Base-by-base conservation (phyloP, 2,888 invertebrate species). In the Lepidocyrtinus sp. region DNA sequence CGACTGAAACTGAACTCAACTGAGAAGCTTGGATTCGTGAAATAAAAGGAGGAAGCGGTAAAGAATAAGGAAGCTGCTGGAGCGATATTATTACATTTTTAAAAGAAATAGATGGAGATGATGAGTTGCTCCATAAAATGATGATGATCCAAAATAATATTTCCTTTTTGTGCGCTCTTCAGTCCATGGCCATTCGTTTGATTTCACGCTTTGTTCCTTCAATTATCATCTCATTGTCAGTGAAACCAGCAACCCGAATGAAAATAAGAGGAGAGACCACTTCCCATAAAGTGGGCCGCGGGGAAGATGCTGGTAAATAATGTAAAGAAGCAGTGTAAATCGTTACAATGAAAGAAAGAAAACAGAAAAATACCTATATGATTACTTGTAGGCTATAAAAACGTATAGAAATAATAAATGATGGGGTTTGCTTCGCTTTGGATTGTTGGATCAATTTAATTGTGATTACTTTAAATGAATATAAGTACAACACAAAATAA, bases 121-220 rank as follows among this genome's bases (percentile, higher is more conserved):
- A 70, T 5, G 65, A 63, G 17, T 63, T 46, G 21, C 62, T 36
- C 36, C 59, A 50, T 72, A 25, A 24, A 26, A 69, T 46, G 63
- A 70, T 65, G 70, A 71, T 62, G 64, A 59, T 75, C 67, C 62
- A 75, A 27, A 75, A 61, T 62, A 75, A 73, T 64, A 70, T 64
- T 72, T 72, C 64, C 72, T 63, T 2, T 26, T n/a, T n/a, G n/a
- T n/a, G n/a, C 19, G 27, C 22, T 71, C 71, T 62, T 36, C n/a
- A 17, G 19, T 64, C 19, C 22, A n/a, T 27, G 46, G 27, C 70
- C 69, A 76, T 77, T 77, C 77, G 67, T 77, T 77, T 77, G 77
- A 77, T 77, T 77, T 77, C 77, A 77, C 77, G 77, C 77, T 77
- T 77, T 71, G 77, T 77, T 77, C 77, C 64, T 77, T 77, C 77